A percentile compares a stretch with the other conserved stretches of the same genome.
Evolutionary conservation across 1,140 invertebrate species (phyloP).

Genomic region (Limonius californicus): DNA sequence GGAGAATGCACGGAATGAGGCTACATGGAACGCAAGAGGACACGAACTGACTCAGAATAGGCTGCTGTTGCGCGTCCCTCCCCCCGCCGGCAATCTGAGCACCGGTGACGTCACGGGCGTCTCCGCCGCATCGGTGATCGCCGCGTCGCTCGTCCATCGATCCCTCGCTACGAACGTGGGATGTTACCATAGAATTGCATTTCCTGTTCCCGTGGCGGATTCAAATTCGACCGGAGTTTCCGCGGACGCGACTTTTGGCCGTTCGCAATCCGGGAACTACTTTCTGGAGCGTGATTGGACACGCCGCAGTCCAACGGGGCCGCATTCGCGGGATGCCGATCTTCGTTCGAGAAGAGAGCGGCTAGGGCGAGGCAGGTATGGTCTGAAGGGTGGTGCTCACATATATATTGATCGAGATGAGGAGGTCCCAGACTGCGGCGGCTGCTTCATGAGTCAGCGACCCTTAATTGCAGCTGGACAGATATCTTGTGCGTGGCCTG

Average conservation of each 20-base stretch:
- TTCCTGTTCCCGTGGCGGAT: neutral
- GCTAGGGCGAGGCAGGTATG: constrained; percentile 3
- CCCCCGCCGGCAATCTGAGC: constrained; percentile 41
- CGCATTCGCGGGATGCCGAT: no score
- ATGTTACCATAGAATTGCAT: neutral
- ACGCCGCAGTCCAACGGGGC: no score
- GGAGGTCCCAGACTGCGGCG: neutral
- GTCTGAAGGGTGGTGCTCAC: neutral
- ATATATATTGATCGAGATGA: constrained; percentile 12
- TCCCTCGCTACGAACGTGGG: neutral
- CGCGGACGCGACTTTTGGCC: no score
- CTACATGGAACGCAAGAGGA: neutral
- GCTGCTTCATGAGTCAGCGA: constrained; percentile 9
- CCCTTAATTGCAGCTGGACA: constrained; percentile 11
- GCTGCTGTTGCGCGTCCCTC: constrained; percentile 26
- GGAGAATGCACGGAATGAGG: neutral
- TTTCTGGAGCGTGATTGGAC: no score
- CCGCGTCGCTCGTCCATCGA: neutral
- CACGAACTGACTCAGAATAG: constrained; percentile 10
- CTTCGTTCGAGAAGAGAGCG: neutral
- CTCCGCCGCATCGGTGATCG: neutral
- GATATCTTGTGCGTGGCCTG: constrained; percentile 1
- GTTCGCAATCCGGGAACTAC: no score
- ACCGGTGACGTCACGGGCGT: constrained; percentile 45
- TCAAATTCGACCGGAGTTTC: no score